phyloP scores from a whole-genome alignment of 2,797 vertebrate species.

The Tamandua tetradactyla region DNA sequence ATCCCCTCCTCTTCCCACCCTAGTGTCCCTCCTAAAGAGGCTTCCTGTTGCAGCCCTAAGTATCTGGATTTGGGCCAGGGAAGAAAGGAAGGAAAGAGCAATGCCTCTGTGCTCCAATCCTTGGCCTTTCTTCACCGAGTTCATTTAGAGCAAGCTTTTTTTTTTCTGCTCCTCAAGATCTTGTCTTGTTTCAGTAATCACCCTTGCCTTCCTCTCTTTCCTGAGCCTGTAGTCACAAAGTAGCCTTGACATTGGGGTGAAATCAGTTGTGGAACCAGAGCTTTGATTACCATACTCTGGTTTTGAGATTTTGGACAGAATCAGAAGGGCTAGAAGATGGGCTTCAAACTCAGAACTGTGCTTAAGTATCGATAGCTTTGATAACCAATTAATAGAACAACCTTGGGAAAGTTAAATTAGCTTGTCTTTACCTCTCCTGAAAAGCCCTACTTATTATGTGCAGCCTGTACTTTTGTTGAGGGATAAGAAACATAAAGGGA shows the following conservation, averaged over 20 bases:
- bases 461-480: slow-evolving; percentile 66
- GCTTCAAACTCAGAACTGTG: slow-evolving; percentile 75
- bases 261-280: slow-evolving; percentile 67
- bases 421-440: slow-evolving; percentile 78
- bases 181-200: slow-evolving; percentile 53
- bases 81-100: slow-evolving; percentile 48
- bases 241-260: slow-evolving; percentile 43
- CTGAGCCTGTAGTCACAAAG: slow-evolving; percentile 63
- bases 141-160: slow-evolving; percentile 63
- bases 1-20: slow-evolving; percentile 40
- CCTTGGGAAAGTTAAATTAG: slow-evolving; percentile 73
- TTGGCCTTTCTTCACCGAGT: slow-evolving; percentile 39
- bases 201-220: slow-evolving; percentile 62
- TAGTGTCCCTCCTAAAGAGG: slow-evolving; percentile 22
- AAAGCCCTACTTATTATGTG: slow-evolving; percentile 74
- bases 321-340: slow-evolving; percentile 74
- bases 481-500: neutral
- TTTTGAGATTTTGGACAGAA: slow-evolving; percentile 62
- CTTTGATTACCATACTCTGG: slow-evolving; percentile 60
- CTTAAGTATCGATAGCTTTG: slow-evolving; percentile 71
- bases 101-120: slow-evolving; percentile 17
- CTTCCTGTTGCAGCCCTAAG: slow-evolving; percentile 53
- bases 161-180: neutral
- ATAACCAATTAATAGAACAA: slow-evolving; percentile 73
- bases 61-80: slow-evolving; percentile 60